These are phyloP conservation scores for Archilochus colubris DNA, from an alignment of 2,113 vertebrate species.

Conservation along the genomic window DNA sequence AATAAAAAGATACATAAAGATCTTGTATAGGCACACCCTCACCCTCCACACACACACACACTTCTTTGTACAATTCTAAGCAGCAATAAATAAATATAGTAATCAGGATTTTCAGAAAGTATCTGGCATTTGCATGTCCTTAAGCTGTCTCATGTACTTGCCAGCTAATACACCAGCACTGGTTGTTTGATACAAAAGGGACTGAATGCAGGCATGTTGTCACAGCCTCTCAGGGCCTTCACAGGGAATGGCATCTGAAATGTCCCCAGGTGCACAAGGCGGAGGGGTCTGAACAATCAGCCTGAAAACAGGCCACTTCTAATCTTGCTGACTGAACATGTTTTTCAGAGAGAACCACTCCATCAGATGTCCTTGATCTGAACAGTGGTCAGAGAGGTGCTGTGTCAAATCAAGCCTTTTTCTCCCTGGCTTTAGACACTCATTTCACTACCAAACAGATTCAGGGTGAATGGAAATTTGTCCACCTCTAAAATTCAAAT, in stretches of 20 bases:
- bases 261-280: background rate
- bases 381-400: background rate
- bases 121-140: background rate
- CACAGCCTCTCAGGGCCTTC: background rate
- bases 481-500: background rate
- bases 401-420: background rate
- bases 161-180: background rate
- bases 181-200: background rate
- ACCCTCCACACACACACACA: too few relatives aligned
- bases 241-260: background rate
- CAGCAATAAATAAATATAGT: background rate
- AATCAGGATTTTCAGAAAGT: background rate
- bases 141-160: background rate
- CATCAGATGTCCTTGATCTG: accelerated
- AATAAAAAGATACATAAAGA: background rate
- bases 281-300: background rate
- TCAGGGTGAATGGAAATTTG: background rate
- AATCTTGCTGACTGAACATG: background rate
- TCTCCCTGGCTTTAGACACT: background rate
- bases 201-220: background rate
- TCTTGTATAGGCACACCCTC: accelerated
- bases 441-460: background rate
- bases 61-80: background rate
- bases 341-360: background rate
- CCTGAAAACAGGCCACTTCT: background rate